Evolutionary conservation across 2,113 vertebrate genomes (phyloP).

Genomic region (Mormyrus iriodes): DNA sequence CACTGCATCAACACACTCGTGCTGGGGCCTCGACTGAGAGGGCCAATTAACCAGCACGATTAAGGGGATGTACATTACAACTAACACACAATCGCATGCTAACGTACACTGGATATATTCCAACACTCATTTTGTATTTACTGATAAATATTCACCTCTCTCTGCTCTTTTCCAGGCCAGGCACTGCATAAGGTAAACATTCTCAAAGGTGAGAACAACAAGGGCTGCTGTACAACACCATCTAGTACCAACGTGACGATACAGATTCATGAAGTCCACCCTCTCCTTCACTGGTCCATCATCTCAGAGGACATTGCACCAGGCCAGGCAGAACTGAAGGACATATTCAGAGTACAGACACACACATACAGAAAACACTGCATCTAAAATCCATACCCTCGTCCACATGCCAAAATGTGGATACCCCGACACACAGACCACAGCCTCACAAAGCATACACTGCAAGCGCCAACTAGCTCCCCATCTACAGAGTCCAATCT

Average conservation of each 20-base stretch:
- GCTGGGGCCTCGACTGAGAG: slow-evolving; percentile 2
- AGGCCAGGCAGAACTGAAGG: neutral
- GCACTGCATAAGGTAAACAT: neutral
- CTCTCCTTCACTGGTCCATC: neutral
- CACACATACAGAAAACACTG: neutral
- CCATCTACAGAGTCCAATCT: neutral
- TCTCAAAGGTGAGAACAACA: neutral
- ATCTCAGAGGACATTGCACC: neutral
- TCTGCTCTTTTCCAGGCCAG: neutral
- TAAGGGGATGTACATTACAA: neutral
- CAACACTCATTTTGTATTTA: neutral
- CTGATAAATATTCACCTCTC: neutral
- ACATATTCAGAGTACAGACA: neutral
- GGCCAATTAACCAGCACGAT: slow-evolving; percentile 16
- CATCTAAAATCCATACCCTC: neutral
- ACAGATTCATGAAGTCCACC: neutral
- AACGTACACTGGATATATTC: neutral
- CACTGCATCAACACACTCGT: slow-evolving; percentile 13
- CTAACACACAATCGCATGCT: neutral
- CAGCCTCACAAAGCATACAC: slow-evolving; percentile 13
- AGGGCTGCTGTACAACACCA: neutral
- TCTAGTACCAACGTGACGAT: neutral
- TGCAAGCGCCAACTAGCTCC: neutral
- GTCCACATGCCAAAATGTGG: neutral
- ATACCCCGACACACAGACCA: neutral